These are phyloP conservation scores for Sogatella furcifera DNA, from an alignment of 1,140 invertebrate genomes.

Conservation along the genomic window DNA sequence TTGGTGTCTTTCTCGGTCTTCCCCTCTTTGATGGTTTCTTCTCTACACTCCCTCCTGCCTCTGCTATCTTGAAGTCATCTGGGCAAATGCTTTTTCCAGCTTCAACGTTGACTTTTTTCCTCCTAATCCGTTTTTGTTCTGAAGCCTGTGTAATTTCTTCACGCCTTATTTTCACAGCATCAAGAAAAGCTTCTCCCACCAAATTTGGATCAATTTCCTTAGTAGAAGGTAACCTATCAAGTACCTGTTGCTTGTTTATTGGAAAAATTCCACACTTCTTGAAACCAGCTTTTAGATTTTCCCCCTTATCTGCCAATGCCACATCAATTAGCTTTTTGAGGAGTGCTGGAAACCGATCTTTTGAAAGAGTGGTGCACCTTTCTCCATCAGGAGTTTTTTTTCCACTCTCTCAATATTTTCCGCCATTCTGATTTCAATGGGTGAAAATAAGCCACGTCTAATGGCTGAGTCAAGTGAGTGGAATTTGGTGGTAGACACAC, in stretches of 20 bases:
- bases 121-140: not conserved
- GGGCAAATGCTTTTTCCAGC: not conserved
- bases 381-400: constrained; percentile 25
- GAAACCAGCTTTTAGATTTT: constrained; percentile 16
- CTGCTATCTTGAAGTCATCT: too few species aligned
- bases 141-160: constrained; percentile 8
- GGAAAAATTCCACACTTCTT: constrained; percentile 18
- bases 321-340: constrained; percentile 13
- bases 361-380: constrained; percentile 6
- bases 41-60: too few species aligned
- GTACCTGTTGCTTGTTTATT: constrained; percentile 11
- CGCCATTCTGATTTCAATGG: constrained; percentile 32
- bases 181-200: constrained; percentile 12
- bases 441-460: constrained; percentile 32
- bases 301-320: constrained; percentile 1
- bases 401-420: constrained; percentile 26
- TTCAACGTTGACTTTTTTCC: constrained; percentile 6
- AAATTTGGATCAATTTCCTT: not conserved
- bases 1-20: too few species aligned
- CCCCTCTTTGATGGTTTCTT: too few species aligned
- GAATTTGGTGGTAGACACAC: constrained; percentile 32
- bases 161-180: not conserved
- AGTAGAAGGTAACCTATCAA: constrained; percentile 10
- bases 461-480: constrained; percentile 33
- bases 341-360: constrained; percentile 17